These are phyloP conservation scores for Dipodomys spectabilis DNA, from an alignment of 2,113 vertebrate species.

Conservation along the genomic window DNA sequence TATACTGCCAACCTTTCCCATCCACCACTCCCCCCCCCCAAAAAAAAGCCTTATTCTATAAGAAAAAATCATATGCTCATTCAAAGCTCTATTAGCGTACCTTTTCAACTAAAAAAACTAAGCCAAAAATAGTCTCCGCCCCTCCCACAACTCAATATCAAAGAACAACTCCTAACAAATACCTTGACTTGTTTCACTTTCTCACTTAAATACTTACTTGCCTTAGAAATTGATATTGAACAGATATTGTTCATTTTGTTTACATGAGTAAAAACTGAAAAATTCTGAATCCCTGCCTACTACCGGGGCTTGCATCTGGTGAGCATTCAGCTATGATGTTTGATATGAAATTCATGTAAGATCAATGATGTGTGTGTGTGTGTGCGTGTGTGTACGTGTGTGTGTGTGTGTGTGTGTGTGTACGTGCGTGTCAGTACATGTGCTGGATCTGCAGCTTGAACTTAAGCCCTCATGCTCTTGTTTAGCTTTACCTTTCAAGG, in stretches of 20 bases:
- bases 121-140: neutral
- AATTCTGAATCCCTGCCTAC: slow-evolving; percentile 7
- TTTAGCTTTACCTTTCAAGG: no score
- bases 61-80: neutral
- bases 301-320: neutral
- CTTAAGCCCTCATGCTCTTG: no score
- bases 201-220: no score
- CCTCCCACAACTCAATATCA: no score
- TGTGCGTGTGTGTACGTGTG: no score
- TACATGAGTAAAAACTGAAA: slow-evolving; percentile 29
- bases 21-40: neutral
- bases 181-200: neutral
- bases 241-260: slow-evolving; percentile 42
- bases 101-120: slow-evolving; percentile 29
- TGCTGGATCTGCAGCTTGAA: no score
- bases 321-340: neutral
- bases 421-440: no score
- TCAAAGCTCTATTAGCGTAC: neutral
- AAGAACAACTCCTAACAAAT: neutral
- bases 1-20: no score
- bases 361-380: neutral
- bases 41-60: neutral
- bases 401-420: neutral
- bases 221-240: no score
- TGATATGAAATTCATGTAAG: slow-evolving; percentile 13